A percentile compares a stretch with the other conserved stretches of the same genome.
Conservation (phyloP, 2,797 vertebrate genomes). For the Crocodylus rhombifer region DNA sequence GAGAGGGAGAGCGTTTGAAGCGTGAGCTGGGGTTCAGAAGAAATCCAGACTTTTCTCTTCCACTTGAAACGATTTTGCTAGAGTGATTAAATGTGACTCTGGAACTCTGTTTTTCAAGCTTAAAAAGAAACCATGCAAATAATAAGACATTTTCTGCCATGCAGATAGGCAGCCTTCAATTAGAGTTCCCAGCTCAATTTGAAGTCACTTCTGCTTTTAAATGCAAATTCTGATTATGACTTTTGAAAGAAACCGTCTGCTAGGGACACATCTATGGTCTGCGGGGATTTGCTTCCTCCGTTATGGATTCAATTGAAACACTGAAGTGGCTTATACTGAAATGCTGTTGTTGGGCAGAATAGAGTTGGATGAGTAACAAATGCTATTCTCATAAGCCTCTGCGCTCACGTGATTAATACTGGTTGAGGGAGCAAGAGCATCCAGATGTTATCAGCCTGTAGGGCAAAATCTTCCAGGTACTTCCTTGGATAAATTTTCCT, state of each 20-base stretch:
- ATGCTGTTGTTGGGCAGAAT: background rate
- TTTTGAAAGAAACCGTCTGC: background rate
- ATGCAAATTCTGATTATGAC: background rate
- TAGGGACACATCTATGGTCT: background rate
- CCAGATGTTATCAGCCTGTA: rapidly evolving
- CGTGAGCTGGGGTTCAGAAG: background rate
- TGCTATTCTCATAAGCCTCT: background rate
- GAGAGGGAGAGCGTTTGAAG: background rate
- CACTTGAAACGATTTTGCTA: background rate
- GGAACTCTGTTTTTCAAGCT: background rate
- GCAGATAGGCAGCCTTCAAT: background rate
- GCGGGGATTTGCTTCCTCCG: background rate
- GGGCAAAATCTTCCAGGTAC: background rate
- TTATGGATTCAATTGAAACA: rapidly evolving
- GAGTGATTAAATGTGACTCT: background rate
- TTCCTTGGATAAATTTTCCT: background rate
- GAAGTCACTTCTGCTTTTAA: background rate
- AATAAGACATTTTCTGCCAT: rapidly evolving
- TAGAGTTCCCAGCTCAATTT: background rate
- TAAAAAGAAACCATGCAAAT: background rate
- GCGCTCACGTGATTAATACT: rapidly evolving
- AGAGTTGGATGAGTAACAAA: background rate
- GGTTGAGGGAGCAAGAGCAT: background rate
- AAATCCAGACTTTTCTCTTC: background rate
- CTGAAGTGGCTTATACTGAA: background rate